Conservation (phyloP, 2,113 vertebrate genomes). For the Eira barbara region DNA sequence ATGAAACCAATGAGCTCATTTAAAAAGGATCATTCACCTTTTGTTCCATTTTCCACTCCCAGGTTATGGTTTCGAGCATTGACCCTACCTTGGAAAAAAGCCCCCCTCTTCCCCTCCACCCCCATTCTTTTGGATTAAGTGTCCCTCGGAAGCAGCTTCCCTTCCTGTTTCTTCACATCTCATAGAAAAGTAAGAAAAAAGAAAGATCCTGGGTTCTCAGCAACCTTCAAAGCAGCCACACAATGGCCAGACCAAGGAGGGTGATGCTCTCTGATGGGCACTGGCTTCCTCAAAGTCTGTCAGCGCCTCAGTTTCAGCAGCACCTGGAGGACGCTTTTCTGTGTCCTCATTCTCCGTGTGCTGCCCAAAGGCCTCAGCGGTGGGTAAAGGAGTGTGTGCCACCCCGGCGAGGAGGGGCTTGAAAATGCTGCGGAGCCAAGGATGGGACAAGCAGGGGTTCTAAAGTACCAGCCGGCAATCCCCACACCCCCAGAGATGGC, state of each 20-base stretch:
- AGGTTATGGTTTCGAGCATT: neutral
- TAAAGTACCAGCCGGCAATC: neutral
- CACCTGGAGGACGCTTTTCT: neutral
- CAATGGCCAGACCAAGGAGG: fast-evolving
- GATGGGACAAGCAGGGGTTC: fast-evolving
- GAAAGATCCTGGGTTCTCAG: neutral
- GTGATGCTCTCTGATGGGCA: fast-evolving
- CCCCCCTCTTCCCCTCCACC: too few species aligned
- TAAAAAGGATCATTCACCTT: neutral
- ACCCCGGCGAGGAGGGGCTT: too few species aligned
- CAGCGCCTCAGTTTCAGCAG: neutral
- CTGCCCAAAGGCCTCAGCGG: neutral
- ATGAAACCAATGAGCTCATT: neutral
- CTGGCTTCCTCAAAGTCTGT: neutral
- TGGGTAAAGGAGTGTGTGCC: fast-evolving
- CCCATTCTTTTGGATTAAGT: neutral
- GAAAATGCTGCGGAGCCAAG: neutral
- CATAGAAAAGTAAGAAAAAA: neutral
- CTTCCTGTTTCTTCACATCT: neutral
- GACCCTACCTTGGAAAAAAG: neutral
- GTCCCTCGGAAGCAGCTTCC: neutral
- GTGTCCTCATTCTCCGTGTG: neutral
- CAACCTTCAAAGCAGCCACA: neutral
- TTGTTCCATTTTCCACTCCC: neutral
- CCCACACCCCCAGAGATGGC: neutral